phyloP scores from a whole-genome alignment of 2,113 vertebrate genomes.

The Rana temporaria region DNA sequence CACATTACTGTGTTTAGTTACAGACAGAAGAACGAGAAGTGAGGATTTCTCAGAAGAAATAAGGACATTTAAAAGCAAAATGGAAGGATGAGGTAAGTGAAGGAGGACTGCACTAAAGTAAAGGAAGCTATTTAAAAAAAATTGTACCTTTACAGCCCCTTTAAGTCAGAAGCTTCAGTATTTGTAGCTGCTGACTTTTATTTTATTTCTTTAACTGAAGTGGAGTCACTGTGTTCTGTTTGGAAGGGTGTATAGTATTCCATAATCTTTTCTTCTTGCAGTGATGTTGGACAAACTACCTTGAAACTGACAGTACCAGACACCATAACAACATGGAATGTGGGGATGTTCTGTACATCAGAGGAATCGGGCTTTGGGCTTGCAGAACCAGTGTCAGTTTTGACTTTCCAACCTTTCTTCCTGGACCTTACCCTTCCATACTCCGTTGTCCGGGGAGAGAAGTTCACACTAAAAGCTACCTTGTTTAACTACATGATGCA shows the following conservation, averaged over 20 bases:
- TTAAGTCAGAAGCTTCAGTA: too few species aligned
- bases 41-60: too few species aligned
- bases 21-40: too few species aligned
- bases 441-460: slow-evolving; percentile 84
- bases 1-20: too few species aligned
- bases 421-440: slow-evolving; percentile 85
- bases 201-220: neutral
- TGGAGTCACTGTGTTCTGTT: neutral
- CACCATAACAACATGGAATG: slow-evolving; percentile 90
- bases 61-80: too few species aligned
- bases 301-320: slow-evolving; percentile 77
- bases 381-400: slow-evolving; percentile 73
- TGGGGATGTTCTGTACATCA: slow-evolving; percentile 81
- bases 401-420: slow-evolving; percentile 88
- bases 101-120: too few species aligned
- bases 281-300: slow-evolving; percentile 72
- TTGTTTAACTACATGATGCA: slow-evolving; percentile 81
- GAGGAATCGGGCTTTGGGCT: slow-evolving; percentile 77
- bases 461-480: slow-evolving; percentile 83
- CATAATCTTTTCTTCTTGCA: slow-evolving; percentile 57
- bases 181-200: neutral
- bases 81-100: too few species aligned
- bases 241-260: neutral
- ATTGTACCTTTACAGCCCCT: too few species aligned
- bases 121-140: too few species aligned